Conservation (phyloP, 1,140 invertebrate species). For the Cyphomyrmex costatus region DNA sequence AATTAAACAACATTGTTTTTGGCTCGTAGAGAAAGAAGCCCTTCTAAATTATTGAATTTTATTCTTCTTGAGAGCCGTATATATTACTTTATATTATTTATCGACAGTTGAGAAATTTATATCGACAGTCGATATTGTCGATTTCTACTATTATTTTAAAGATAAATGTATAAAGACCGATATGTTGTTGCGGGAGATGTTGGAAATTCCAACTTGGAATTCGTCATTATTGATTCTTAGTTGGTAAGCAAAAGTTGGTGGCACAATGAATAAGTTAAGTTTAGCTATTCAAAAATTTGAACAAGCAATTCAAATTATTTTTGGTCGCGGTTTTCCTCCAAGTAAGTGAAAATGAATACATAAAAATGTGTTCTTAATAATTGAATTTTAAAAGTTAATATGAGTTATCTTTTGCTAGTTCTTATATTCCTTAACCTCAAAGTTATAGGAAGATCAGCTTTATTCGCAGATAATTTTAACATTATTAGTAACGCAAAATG, state of each 20-base stretch:
- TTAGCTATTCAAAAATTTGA: conserved; percentile 81
- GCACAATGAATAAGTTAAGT: conserved; percentile 79
- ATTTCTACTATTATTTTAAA: not conserved
- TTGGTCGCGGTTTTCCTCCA: conserved; percentile 84
- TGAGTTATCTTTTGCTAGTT: not conserved
- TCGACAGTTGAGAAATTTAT: not conserved
- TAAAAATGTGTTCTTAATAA: not conserved
- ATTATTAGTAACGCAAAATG: not conserved
- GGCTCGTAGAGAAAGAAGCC: no score
- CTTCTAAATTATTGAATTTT: no score
- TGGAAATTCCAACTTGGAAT: no score
- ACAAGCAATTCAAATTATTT: conserved; percentile 76
- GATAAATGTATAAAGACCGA: no score
- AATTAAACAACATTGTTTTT: no score
- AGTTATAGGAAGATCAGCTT: not conserved
- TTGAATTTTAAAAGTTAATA: not conserved
- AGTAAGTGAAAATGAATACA: conserved; percentile 76
- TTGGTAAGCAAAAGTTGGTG: not conserved
- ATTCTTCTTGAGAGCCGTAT: no score
- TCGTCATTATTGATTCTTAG: no score
- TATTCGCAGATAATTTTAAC: not conserved
- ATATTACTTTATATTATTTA: no score
- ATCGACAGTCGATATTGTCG: not conserved
- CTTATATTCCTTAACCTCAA: conserved; percentile 30
- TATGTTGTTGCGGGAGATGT: no score